These are phyloP conservation scores for Dermatemys mawii DNA, from an alignment of 2,113 vertebrate genomes.

Conservation along the genomic window DNA sequence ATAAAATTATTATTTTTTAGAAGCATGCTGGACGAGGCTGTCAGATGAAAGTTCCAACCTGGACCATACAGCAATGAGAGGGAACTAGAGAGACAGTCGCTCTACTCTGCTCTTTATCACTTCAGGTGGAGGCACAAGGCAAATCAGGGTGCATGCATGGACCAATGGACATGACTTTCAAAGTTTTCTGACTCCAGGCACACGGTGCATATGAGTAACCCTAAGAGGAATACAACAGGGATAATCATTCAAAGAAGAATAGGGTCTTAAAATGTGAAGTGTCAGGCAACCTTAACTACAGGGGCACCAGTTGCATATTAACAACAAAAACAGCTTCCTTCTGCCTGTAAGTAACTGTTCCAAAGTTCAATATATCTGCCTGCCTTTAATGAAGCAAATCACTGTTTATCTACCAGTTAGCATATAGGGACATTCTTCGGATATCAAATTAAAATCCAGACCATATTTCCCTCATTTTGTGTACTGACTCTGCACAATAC, in stretches of 20 bases:
- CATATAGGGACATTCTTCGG: not conserved
- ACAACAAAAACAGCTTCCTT: not conserved
- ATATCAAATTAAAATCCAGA: not conserved
- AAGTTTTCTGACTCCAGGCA: not conserved
- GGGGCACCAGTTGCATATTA: not conserved
- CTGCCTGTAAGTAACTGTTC: not conserved
- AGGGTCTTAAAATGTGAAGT: not conserved
- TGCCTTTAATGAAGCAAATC: not conserved
- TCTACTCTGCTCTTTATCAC: not conserved
- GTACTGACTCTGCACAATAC: not conserved
- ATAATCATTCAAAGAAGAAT: not conserved
- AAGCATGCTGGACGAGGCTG: not conserved
- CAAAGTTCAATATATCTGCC: not conserved
- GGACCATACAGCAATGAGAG: not conserved
- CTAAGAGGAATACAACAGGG: not conserved
- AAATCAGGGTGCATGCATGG: not conserved
- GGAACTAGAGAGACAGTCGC: not conserved
- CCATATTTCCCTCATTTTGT: not conserved
- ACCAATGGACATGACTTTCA: not conserved
- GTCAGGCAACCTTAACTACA: not conserved
- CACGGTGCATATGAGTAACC: not conserved
- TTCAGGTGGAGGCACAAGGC: not conserved
- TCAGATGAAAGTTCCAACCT: not conserved
- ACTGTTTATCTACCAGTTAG: not conserved
- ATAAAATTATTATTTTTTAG: not conserved